Evolutionary conservation across 2,797 vertebrate genomes (phyloP).

Genomic region (Sphenopsis melanotis): DNA sequence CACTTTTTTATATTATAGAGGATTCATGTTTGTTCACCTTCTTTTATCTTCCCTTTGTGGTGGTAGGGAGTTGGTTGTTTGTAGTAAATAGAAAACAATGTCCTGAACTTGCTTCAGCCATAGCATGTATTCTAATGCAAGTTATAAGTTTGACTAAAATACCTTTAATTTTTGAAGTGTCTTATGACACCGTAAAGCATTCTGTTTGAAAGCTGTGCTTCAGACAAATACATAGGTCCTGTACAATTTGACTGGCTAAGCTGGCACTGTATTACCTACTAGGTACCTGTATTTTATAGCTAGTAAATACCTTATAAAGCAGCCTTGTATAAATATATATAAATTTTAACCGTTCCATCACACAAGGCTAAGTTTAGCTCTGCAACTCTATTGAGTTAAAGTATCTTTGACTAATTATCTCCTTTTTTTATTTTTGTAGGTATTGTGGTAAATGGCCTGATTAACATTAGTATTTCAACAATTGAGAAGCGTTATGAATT

Average conservation of each 20-base stretch:
- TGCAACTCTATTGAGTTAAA: not conserved
- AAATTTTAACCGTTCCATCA: not conserved
- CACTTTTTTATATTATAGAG: not conserved
- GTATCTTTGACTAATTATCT: not conserved
- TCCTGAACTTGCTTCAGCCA: not conserved
- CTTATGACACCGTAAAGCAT: not conserved
- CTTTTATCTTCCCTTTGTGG: not conserved
- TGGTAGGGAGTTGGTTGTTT: not conserved
- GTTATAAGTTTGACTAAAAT: not conserved
- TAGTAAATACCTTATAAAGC: not conserved
- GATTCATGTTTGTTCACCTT: not conserved
- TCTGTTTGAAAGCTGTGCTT: not conserved
- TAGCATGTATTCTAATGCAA: not conserved
- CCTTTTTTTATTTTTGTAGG: conserved; percentile 53
- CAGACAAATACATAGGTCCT: not conserved
- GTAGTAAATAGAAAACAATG: not conserved
- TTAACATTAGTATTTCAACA: conserved; percentile 80
- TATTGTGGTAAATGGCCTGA: conserved; percentile 77
- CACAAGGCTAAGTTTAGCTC: not conserved
- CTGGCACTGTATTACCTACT: not conserved
- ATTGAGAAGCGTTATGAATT: conserved; percentile 81
- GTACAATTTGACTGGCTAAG: not conserved
- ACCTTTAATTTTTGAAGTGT: not conserved
- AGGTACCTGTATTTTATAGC: not conserved
- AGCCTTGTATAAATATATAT: not conserved